Base-by-base conservation (phyloP, 1,140 invertebrate genomes). In the Contarinia nasturtii region DNA sequence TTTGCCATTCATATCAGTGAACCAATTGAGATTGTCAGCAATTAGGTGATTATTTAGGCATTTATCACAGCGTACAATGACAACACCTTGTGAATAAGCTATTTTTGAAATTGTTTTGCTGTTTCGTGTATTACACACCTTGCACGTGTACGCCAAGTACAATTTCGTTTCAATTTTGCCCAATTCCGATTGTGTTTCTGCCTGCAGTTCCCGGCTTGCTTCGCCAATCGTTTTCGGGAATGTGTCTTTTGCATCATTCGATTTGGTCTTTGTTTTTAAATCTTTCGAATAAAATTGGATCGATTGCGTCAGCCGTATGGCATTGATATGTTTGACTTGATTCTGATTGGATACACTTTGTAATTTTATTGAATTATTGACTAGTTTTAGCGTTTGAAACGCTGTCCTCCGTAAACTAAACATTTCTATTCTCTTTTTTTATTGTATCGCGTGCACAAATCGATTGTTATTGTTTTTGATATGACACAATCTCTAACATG, bases 1-100 rank as follows among this genome's bases (percentile, higher is more conserved):
- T 57, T 77, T 78, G 11, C 75, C 74, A 54, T 77, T 69, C 51
- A 79, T 65, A 56, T 88, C 76, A 0, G 72, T 65, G 63, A 92
- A 93, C 88, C 88, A 93, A 41, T 82, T 83, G 4, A 93, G 68
- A 65, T 94, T 91, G 59, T 94, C 89, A 1, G 90, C 88, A 48
- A 94, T 91, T 12, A 94, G 66, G 65, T 94, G 89, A 60, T 86
- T 79, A 57, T 86, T 91, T 47, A 76, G 64, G 57, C 90, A 94
- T 3, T 80, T 80, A 44, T 79, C 72, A 65, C 90, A 94, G 42
- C 70, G 75, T 1, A 92, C 80, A 51, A 94, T 89, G 0, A 93
- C 85, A 20, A 94, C 76, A 33, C 89, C 89, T 57, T 80, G 79
- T 36, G 79, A 67, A 56, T 94, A 94, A 0, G 86, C 80, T n/a